Conservation (phyloP, 2,113 vertebrate species). For the Zosterops pallidus region DNA sequence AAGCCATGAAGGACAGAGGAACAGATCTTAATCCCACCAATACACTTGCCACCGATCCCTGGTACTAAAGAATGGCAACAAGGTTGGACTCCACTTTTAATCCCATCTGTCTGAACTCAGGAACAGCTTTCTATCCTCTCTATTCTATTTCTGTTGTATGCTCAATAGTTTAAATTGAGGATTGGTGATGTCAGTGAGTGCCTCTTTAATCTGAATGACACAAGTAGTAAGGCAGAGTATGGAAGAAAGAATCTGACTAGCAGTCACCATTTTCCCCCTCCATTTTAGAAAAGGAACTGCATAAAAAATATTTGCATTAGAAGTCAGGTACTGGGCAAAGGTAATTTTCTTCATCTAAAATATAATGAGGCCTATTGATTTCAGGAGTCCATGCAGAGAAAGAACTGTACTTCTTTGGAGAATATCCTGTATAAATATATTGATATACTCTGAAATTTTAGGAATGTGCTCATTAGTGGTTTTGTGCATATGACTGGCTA, state of each 20-base stretch:
- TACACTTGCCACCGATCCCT: not conserved
- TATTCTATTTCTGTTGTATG: not conserved
- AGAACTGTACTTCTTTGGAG: not conserved
- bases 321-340: not conserved
- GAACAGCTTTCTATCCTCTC: not conserved
- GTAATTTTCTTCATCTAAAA: not conserved
- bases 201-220: not conserved
- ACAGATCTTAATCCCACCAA: not conserved
- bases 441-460: not conserved
- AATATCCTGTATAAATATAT: not conserved
- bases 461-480: not conserved
- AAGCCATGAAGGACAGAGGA: not conserved
- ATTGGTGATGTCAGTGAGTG: not conserved
- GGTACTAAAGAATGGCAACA: not conserved
- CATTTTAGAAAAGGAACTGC: not conserved
- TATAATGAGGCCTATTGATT: not conserved
- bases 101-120: not conserved
- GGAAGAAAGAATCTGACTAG: not conserved
- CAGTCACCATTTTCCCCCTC: not conserved
- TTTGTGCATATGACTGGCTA: not conserved
- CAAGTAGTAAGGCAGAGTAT: not conserved
- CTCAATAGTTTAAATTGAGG: not conserved
- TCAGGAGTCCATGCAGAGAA: not conserved
- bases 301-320: not conserved
- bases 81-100: not conserved